These are phyloP conservation scores for Hylia prasina DNA, from an alignment of 2,113 vertebrate genomes.

Conservation along the genomic window DNA sequence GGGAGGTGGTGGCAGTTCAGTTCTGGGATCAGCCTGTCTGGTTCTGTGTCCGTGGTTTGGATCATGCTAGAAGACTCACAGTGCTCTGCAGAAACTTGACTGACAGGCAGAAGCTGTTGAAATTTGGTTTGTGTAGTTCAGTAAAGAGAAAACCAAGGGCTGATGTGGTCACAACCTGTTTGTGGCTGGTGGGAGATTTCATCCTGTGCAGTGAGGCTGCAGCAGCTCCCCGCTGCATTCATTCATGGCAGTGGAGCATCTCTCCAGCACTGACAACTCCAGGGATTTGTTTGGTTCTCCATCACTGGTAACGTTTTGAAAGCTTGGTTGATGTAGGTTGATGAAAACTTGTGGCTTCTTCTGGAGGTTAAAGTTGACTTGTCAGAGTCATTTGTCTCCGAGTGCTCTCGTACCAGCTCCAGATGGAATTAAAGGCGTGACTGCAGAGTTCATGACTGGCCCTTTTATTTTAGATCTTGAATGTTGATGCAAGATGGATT, in stretches of 20 bases:
- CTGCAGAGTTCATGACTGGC: not conserved
- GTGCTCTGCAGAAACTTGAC: not conserved
- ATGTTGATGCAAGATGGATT: not conserved
- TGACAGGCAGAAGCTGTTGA: not conserved
- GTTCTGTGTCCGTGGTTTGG: not conserved
- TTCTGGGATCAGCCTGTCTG: rapidly evolving
- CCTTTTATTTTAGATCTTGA: not conserved
- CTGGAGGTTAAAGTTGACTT: not conserved
- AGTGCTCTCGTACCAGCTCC: not conserved
- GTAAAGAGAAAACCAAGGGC: not conserved
- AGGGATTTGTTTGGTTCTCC: not conserved
- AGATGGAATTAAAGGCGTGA: not conserved
- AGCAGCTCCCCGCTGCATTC: rapidly evolving
- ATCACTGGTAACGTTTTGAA: not conserved
- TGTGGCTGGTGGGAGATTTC: not conserved
- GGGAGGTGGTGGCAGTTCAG: not conserved
- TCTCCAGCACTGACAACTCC: not conserved
- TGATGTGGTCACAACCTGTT: not conserved
- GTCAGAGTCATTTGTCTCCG: not conserved
- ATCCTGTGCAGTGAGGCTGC: not conserved
- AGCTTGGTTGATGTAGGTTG: not conserved
- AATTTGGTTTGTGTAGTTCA: not conserved
- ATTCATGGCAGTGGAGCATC: not conserved
- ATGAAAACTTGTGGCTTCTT: not conserved
- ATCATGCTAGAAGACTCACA: rapidly evolving